phyloP scores from a whole-genome alignment of 1,140 invertebrate species.

The Melipona quadrifasciata region DNA sequence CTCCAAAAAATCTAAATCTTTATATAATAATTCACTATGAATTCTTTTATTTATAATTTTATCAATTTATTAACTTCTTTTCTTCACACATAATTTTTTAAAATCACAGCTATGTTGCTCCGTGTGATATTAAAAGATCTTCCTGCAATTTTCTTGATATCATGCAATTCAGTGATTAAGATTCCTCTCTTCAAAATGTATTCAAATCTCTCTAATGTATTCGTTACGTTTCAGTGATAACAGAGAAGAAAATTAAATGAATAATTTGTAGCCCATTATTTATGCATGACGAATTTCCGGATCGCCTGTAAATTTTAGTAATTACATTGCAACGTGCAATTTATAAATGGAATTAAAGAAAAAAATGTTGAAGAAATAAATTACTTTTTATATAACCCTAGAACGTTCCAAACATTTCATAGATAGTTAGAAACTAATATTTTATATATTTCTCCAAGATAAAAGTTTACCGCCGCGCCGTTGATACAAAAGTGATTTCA shows the following conservation, averaged over 20 bases:
- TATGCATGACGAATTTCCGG: not conserved
- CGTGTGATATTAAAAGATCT: not conserved
- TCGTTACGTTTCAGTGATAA: slow-evolving; percentile 4
- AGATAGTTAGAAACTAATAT: not conserved
- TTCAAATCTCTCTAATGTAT: slow-evolving; percentile 20
- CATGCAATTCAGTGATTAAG: slow-evolving; percentile 20
- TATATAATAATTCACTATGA: not conserved
- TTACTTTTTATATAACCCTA: not conserved
- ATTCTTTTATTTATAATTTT: not conserved
- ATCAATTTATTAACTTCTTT: not conserved
- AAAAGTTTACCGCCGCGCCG: not conserved
- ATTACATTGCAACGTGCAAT: too few relatives aligned
- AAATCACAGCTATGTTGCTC: not conserved
- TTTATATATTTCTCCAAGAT: not conserved
- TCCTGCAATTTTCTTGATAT: slow-evolving; percentile 9
- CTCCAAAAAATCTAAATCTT: too few relatives aligned
- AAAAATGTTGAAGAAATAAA: not conserved
- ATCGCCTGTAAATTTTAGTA: not conserved
- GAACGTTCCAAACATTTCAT: not conserved
- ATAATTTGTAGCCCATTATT: slow-evolving; percentile 2
- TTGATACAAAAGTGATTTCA: not conserved
- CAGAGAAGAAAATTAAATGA: slow-evolving; percentile 23
- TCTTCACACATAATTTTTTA: not conserved
- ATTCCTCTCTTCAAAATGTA: slow-evolving; percentile 23
- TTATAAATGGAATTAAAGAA: not conserved